These are phyloP conservation scores for Trisateles emortualis DNA, from an alignment of 2,888 invertebrate genomes.

Conservation along the genomic window DNA sequence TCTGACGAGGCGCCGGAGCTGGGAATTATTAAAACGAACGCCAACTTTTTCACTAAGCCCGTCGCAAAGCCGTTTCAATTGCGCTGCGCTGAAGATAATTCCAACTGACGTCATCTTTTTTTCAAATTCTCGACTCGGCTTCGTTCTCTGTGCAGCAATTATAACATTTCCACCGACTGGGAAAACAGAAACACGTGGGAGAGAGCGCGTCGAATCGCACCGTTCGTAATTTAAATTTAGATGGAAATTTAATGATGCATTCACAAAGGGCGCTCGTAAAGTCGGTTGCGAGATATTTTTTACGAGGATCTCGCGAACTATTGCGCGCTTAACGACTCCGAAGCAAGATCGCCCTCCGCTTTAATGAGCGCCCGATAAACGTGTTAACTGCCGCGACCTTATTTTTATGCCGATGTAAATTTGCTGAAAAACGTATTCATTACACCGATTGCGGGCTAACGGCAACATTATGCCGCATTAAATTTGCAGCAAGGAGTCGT, in stretches of 20 bases:
- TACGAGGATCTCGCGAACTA: slow-evolving; percentile 87
- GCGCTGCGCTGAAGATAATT: slow-evolving; percentile 87
- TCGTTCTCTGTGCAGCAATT: slow-evolving; percentile 86
- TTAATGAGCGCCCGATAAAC: slow-evolving; percentile 87
- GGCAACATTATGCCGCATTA: slow-evolving; percentile 58
- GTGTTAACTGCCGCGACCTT: slow-evolving; percentile 86
- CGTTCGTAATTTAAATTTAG: slow-evolving; percentile 86
- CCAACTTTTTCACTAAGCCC: slow-evolving; percentile 87
- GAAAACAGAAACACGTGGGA: slow-evolving; percentile 86
- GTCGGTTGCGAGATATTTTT: slow-evolving; percentile 86
- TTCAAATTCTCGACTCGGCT: slow-evolving; percentile 84
- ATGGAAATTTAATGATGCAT: slow-evolving; percentile 87
- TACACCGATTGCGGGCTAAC: slow-evolving; percentile 71
- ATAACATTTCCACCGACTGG: slow-evolving; percentile 86
- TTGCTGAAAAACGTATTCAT: slow-evolving; percentile 85
- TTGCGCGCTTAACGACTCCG: slow-evolving; percentile 87
- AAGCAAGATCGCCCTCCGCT: slow-evolving; percentile 86
- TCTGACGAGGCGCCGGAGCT: slow-evolving; percentile 87
- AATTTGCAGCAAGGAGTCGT: slow-evolving; percentile 54
- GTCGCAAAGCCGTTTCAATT: slow-evolving; percentile 87
- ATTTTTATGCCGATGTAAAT: slow-evolving; percentile 86
- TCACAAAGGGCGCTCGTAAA: slow-evolving; percentile 87
- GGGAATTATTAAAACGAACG: slow-evolving; percentile 87
- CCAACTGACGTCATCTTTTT: slow-evolving; percentile 87
- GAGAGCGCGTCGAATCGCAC: slow-evolving; percentile 80